Evolutionary conservation across 2,113 vertebrate species (phyloP).

Genomic region (Cepphus grylle): DNA sequence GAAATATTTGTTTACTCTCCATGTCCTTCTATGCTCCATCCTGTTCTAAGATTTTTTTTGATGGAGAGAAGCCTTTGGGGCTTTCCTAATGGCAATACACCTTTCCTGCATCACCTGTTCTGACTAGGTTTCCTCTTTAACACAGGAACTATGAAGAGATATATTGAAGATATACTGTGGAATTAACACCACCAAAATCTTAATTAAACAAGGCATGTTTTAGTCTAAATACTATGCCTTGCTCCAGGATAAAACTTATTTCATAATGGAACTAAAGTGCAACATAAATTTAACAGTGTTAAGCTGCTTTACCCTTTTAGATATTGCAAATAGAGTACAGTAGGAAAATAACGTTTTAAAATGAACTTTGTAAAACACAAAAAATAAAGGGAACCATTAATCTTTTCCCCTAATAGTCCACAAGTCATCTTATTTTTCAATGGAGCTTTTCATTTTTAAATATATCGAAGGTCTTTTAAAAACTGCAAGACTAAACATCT

Average conservation of each 20-base stretch:
- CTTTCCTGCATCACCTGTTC: not conserved
- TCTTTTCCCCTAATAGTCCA: not conserved
- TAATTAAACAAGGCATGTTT: not conserved
- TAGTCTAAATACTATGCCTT: not conserved
- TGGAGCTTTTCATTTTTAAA: not conserved
- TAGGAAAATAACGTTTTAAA: not conserved
- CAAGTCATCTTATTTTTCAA: not conserved
- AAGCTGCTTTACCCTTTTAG: not conserved
- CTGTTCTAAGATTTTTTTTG: not conserved
- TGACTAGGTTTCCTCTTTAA: not conserved
- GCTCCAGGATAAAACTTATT: not conserved
- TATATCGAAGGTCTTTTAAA: not conserved
- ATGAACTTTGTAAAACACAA: not conserved
- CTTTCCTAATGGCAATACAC: not conserved
- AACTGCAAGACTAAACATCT: not conserved
- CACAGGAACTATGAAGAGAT: not conserved
- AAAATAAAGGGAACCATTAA: not conserved
- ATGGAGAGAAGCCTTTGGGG: not conserved
- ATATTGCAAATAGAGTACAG: not conserved
- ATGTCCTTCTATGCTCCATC: not conserved
- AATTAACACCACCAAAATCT: not conserved
- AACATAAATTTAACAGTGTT: not conserved
- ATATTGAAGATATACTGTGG: not conserved
- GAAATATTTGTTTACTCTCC: not conserved
- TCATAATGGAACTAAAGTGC: not conserved